phyloP scores from a whole-genome alignment of 2,113 vertebrate genomes.

The Thalassarche chlororhynchos region DNA sequence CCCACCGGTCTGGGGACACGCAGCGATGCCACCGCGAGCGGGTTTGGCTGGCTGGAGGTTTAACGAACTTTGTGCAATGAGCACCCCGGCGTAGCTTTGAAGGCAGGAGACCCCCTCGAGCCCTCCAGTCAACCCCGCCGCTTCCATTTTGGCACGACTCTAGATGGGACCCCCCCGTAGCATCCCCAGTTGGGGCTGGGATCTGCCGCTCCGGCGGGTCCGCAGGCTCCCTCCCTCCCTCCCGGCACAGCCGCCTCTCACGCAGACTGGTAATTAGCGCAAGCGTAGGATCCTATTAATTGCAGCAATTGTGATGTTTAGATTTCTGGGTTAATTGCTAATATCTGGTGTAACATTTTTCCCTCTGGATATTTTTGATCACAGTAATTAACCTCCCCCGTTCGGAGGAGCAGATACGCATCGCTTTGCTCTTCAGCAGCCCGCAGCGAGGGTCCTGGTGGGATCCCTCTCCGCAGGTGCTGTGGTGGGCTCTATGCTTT shows the following conservation, averaged over 20 bases:
- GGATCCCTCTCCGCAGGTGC: fast-evolving
- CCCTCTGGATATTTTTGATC: background rate
- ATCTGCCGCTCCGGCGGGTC: fast-evolving
- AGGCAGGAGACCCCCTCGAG: background rate
- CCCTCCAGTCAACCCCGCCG: fast-evolving
- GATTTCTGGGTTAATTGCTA: slow-evolving; percentile 46
- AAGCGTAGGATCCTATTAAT: slow-evolving; percentile 1
- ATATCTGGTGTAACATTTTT: background rate
- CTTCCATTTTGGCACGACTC: fast-evolving
- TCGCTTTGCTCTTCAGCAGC: background rate
- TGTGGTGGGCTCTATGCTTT: background rate
- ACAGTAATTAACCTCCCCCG: background rate
- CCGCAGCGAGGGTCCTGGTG: background rate
- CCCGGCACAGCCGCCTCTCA: background rate
- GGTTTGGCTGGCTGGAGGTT: background rate
- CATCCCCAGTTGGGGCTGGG: background rate
- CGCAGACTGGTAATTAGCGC: background rate
- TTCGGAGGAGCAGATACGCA: background rate
- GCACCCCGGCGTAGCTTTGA: fast-evolving
- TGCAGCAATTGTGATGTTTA: background rate
- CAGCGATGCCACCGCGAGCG: fast-evolving
- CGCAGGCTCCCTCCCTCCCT: background rate
- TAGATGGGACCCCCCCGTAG: background rate
- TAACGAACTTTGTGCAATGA: background rate
- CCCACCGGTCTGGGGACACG: fast-evolving